Percentiles rank a stretch among this genome's conserved stretches.
Evolutionary conservation across 2,888 invertebrate genomes (phyloP).

Genomic region (Abrostola tripartita): DNA sequence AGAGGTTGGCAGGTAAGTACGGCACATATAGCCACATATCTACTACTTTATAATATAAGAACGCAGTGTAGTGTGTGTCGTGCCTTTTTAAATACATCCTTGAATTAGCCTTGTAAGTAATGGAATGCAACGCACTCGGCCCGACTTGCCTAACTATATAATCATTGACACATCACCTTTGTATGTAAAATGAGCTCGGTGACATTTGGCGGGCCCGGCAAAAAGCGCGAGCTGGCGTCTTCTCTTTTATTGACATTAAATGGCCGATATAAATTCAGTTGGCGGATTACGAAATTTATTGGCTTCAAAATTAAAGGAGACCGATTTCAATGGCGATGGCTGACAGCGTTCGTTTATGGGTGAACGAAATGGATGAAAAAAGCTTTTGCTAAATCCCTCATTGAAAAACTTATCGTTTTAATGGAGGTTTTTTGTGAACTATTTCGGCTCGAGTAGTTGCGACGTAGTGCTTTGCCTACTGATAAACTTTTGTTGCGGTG

Average conservation of each 20-base stretch:
- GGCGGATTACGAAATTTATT: constrained; percentile 88
- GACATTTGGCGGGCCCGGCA: constrained; percentile 72
- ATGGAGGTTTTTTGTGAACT: constrained; percentile 66
- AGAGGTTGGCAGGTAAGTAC: neutral
- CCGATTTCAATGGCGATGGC: constrained; percentile 85
- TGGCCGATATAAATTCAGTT: constrained; percentile 86
- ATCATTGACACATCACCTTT: constrained; percentile 82
- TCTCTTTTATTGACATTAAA: constrained; percentile 84
- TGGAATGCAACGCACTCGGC: constrained; percentile 39
- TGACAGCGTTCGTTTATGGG: constrained; percentile 83
- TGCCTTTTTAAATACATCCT: constrained; percentile 36
- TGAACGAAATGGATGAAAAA: constrained; percentile 73
- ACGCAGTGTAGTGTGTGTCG: constrained; percentile 5
- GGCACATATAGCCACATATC: no score
- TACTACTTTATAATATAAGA: constrained; percentile 22
- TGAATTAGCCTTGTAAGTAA: constrained; percentile 41
- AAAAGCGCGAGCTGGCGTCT: constrained; percentile 70
- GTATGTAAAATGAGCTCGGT: constrained; percentile 81
- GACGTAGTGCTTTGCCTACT: constrained; percentile 51
- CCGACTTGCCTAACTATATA: constrained; percentile 53
- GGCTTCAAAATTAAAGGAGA: constrained; percentile 86
- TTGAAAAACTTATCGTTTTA: constrained; percentile 76
- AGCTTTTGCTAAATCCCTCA: constrained; percentile 66
- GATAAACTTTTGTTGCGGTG: constrained; percentile 42
- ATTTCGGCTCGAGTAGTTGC: constrained; percentile 31